Base-by-base conservation (phyloP, 2,797 vertebrate species). In the Rallus crepitans region DNA sequence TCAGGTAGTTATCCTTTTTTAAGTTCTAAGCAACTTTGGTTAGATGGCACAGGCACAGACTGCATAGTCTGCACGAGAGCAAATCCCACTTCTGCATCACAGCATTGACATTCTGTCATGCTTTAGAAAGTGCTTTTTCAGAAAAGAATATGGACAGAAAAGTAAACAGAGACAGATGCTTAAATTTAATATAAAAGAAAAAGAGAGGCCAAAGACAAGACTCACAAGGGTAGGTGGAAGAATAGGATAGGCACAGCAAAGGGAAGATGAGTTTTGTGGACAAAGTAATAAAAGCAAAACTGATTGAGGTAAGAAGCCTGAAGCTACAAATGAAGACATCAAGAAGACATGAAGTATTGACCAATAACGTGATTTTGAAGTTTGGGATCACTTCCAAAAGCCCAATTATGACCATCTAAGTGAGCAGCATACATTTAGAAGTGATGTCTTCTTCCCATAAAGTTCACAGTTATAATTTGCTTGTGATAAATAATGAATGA, bases 311-410 rank as follows among this genome's bases (percentile, higher is more conserved):
- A 73, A 72, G 47, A 39, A 82, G 40, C 52, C 37, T 55, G 69
- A 42, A 91, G 52, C 48, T 79, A 48, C n/a, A 89, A 77, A 73
- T 24, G 23, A 82, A 92, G 70, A n/a, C 70, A 53, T 18, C 23
- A 86, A 75, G 50, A 89, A 40, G n/a, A 42, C 68, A 94, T 2
- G 5, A 75, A 59, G 27, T 65, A 25, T 19, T 94, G 70, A 19
- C 28, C 73, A 89, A 33, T 71, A 71, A 79, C 78, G 20, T 71
- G 56, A 61, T 87, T 91, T 30, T 87, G 56, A 90, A 88, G 39
- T 33, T 68, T 88, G 71, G 70, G 68, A 95, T 80, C 52, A 35
- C 28, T 88, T 93, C 91, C 95, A 96, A 84, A 88, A 55, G n/a
- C 48, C 5, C 64, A 68, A 77, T 91, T 95, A 57, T 56, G 11